A percentile compares a stretch with the other conserved stretches of the same genome.
Evolutionary conservation across 2,888 invertebrate genomes (phyloP).

Genomic region (Anorthoa munda): DNA sequence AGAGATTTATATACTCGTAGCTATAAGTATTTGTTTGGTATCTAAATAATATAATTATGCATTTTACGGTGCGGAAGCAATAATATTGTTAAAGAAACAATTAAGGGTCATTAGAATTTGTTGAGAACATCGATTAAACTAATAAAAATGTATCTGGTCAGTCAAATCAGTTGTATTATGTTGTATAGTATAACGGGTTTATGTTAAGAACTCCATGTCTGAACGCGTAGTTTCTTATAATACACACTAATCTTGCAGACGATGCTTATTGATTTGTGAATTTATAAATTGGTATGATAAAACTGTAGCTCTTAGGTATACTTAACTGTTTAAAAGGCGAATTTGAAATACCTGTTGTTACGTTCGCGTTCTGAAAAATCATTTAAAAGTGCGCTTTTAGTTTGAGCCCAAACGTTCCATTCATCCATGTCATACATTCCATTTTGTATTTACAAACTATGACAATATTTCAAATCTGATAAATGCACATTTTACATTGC

Average conservation of each 20-base stretch:
- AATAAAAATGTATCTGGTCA: neutral
- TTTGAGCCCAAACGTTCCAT: constrained; percentile 10
- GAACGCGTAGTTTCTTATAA: neutral
- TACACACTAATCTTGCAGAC: neutral
- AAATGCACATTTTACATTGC: constrained; percentile 2
- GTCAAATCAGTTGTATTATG: neutral
- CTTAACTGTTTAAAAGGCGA: no score
- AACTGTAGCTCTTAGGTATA: neutral
- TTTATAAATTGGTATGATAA: neutral
- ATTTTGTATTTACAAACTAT: constrained; percentile 29
- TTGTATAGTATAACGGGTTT: no score
- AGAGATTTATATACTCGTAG: constrained; percentile 5
- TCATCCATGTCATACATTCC: neutral
- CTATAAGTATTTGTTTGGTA: constrained; percentile 18
- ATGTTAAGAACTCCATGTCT: neutral
- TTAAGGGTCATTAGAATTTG: neutral
- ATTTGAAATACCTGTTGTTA: neutral
- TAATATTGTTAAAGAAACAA: neutral
- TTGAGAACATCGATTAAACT: no score
- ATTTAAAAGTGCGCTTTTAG: neutral
- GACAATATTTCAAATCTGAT: constrained; percentile 28
- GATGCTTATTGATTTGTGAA: constrained; percentile 60
- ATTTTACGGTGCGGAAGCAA: neutral
- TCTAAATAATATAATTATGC: constrained; percentile 13
- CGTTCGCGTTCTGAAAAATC: neutral